phyloP scores from a whole-genome alignment of 2,888 invertebrate species.

The Sinelater perroti region DNA sequence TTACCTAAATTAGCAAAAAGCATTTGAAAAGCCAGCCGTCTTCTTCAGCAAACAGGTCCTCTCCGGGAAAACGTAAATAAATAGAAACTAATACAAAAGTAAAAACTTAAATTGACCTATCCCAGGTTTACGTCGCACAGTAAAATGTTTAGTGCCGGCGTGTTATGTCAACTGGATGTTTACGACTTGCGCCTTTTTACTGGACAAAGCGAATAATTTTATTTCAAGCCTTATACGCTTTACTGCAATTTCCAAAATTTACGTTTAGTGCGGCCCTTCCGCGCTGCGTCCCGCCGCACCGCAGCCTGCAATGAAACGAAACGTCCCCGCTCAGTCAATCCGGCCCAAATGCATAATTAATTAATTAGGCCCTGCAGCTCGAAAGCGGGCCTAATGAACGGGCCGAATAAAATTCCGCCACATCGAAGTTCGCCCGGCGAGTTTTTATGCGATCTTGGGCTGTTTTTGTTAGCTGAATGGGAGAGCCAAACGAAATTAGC shows the following conservation, averaged over 20 bases:
- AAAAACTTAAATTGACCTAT: constrained; percentile 52
- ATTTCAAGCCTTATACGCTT: constrained; percentile 21
- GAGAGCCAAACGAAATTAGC: constrained; percentile 44
- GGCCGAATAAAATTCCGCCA: constrained; percentile 42
- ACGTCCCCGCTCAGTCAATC: too few species aligned
- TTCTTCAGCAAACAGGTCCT: too few species aligned
- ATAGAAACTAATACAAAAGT: constrained; percentile 38
- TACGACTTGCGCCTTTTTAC: constrained; percentile 41
- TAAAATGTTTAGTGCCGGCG: constrained; percentile 54
- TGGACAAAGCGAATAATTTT: constrained; percentile 38
- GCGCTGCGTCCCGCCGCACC: too few species aligned
- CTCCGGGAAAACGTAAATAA: too few species aligned
- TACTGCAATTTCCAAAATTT: constrained; percentile 29
- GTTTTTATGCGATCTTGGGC: constrained; percentile 46
- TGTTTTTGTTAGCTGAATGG: constrained; percentile 42
- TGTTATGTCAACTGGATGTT: constrained; percentile 47
- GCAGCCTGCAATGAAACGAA: too few species aligned
- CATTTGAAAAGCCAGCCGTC: too few species aligned
- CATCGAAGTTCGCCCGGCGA: constrained; percentile 37
- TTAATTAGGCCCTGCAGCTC: constrained; percentile 40
- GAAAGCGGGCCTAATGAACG: constrained; percentile 42
- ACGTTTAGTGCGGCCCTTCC: constrained; percentile 22
- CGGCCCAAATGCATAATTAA: too few species aligned
- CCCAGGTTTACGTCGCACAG: constrained; percentile 52
- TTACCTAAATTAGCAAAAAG: too few species aligned